These are phyloP conservation scores for Helicolenus hilgendorfi DNA, from an alignment of 2,797 vertebrate species.

Conservation along the genomic window DNA sequence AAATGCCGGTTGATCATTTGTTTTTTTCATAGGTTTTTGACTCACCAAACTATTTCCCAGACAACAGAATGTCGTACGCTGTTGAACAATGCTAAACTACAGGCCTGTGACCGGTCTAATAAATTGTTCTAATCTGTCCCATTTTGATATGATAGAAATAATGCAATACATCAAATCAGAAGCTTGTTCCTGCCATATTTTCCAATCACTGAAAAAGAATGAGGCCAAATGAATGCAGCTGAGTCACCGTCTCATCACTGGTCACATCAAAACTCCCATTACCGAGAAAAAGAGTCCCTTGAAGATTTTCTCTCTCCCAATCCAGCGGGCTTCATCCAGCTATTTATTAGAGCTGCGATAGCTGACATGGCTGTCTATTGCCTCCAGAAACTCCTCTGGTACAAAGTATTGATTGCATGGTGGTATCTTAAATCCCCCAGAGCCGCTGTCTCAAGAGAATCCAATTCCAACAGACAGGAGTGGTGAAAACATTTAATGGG, in stretches of 20 bases:
- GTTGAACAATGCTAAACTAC: neutral
- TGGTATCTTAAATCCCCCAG: conserved; percentile 9
- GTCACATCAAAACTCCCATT: conserved; percentile 10
- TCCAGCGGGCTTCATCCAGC: neutral
- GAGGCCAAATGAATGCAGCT: conserved; percentile 23
- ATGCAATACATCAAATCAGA: neutral
- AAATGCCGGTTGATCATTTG: neutral
- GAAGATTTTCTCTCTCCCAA: neutral
- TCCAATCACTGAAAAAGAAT: conserved; percentile 22
- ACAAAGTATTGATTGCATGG: conserved; percentile 53
- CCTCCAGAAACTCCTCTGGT: neutral
- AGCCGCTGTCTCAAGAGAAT: conserved; percentile 14
- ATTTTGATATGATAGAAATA: neutral
- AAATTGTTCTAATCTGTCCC: neutral
- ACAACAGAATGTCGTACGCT: neutral
- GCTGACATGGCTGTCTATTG: conserved; percentile 11
- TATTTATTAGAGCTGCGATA: conserved; percentile 28
- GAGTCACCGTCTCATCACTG: conserved; percentile 13
- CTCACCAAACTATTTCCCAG: neutral
- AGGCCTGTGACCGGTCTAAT: neutral
- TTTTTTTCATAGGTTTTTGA: neutral
- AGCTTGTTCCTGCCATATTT: neutral
- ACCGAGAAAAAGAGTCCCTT: neutral
- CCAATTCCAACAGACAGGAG: conserved; percentile 28
- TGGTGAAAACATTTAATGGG: conserved; percentile 29